phyloP scores from a whole-genome alignment of 2,113 vertebrate genomes.

The Porphyrio hochstetteri region DNA sequence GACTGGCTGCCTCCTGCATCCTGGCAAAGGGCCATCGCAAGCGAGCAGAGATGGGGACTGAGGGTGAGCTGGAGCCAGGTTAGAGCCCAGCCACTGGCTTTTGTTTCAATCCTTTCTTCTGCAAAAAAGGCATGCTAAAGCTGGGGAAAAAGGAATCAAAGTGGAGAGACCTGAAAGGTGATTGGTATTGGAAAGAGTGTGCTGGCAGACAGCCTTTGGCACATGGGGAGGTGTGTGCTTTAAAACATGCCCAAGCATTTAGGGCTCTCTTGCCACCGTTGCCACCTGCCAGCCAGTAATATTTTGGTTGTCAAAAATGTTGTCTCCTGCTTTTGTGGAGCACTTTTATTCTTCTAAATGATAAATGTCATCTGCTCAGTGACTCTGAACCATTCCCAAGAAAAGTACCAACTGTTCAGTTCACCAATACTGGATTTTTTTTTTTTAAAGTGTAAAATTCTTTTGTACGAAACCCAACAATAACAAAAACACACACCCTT shows the following conservation, averaged over 20 bases:
- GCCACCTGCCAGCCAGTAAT: not conserved
- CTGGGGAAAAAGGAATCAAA: not conserved
- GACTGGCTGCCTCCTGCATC: not conserved
- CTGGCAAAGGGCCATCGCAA: fast-evolving
- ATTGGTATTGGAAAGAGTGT: fast-evolving
- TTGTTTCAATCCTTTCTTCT: not conserved
- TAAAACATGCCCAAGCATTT: not conserved
- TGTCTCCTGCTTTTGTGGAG: not conserved
- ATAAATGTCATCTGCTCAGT: not conserved
- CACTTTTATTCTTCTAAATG: not conserved
- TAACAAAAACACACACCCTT: too few relatives aligned
- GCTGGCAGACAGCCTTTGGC: not conserved
- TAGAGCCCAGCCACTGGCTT: not conserved
- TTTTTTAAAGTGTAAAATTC: not conserved
- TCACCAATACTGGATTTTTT: not conserved
- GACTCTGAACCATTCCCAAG: not conserved
- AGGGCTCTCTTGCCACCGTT: not conserved
- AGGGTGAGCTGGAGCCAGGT: not conserved
- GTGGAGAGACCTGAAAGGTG: not conserved
- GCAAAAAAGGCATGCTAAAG: not conserved
- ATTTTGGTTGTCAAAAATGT: not conserved
- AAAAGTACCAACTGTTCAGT: not conserved
- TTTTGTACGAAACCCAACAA: not conserved
- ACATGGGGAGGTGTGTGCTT: not conserved
- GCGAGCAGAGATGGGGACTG: fast-evolving